phyloP scores from a whole-genome alignment of 2,888 invertebrate species.

The Erebia palarica region DNA sequence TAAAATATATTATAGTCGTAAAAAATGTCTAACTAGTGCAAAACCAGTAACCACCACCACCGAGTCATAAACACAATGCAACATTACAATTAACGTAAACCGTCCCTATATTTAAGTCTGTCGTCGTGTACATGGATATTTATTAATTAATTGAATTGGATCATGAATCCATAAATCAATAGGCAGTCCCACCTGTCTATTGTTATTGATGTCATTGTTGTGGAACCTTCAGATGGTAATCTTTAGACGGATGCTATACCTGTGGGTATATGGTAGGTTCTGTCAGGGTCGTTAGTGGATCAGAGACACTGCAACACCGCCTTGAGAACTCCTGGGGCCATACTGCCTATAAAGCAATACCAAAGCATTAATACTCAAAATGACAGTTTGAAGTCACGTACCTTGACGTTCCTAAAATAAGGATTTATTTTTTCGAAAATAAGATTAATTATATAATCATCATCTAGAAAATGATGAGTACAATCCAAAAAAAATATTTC shows the following conservation, averaged over 20 bases:
- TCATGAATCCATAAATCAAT: background rate
- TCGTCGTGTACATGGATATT: background rate
- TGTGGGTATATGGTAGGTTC: background rate
- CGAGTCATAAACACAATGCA: background rate
- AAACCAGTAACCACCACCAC: no score
- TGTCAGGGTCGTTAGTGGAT: background rate
- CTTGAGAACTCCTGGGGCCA: no score
- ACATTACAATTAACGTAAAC: conserved; percentile 5
- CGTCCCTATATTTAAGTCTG: conserved; percentile 1
- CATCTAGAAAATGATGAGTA: no score
- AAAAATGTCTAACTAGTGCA: background rate
- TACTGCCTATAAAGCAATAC: no score
- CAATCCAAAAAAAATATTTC: no score
- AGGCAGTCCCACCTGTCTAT: background rate
- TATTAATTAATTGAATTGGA: background rate
- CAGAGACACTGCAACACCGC: background rate
- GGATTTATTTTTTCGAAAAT: no score
- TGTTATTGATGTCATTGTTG: conserved; percentile 5
- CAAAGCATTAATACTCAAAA: no score
- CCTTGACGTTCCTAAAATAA: no score
- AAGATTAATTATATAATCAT: no score
- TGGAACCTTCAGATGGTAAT: background rate
- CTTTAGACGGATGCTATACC: conserved; percentile 1
- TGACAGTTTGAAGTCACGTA: no score
- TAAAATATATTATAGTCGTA: no score